Base-by-base conservation (phyloP, 2,888 invertebrate species). In the Parnassius smintheus region DNA sequence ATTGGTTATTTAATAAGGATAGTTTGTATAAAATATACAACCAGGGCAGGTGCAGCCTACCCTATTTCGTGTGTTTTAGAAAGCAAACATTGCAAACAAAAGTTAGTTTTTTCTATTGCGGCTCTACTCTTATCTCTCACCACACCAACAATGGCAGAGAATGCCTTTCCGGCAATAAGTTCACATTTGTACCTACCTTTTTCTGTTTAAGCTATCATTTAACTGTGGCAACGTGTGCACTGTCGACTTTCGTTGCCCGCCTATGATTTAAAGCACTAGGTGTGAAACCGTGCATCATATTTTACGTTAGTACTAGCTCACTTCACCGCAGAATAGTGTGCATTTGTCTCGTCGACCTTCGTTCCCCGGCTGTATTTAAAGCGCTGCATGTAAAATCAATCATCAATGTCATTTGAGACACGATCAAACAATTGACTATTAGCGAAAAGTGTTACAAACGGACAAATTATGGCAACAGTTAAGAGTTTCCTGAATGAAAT, bases 401-500 rank as follows among this genome's bases (percentile, higher is more conserved):
- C 25, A 53, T 44, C 60, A 64, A 60, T 64, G 44, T 42, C 9
- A 56, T 13, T 56, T 53, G 48, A 48, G 64, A 35, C 60, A 44
- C 60, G 52, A n/a, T 2, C 48, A 48, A 52, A 22, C 25, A 44
- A 53, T 57, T 57, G 10, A 49, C 53, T 57, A 42, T 62, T n/a
- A 53, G 45, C 18, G 0, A 25, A 53, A 46, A 46, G n/a, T 56
- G 9, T 8, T 52, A 52, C 22, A 18, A 25, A 4, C 46, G 42
- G 10, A 2, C 9, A 18, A 2, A 51, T 35, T 56, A 63, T 63
- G 63, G 50, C 63, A 22, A 42, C 44, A 41, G 51, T 46, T 18
- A 63, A 63, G 65, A 75, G 75, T 51, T 64, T 73, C 12, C 68
- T 72, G 35, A 81, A 80, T 66, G 90, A 91, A 65, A 91, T 91